A percentile compares a stretch with the other conserved stretches of the same genome.
Conservation (phyloP, 2,113 vertebrate genomes). For the Oncorhynchus mykiss region DNA sequence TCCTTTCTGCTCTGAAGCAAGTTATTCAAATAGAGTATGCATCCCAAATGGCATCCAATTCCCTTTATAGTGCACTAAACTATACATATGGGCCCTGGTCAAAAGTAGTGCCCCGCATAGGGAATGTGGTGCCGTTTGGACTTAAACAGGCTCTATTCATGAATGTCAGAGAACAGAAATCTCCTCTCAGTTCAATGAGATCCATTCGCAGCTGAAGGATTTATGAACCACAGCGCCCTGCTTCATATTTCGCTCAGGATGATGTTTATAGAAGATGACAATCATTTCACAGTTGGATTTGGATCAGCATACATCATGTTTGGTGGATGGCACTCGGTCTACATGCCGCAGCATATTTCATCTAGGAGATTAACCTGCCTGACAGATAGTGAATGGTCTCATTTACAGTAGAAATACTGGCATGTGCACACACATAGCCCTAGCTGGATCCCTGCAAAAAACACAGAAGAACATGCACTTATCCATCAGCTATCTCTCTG, state of each 20-base stretch:
- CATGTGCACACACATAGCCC: too few species aligned
- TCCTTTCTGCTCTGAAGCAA: neutral
- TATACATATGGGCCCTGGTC: too few species aligned
- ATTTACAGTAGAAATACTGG: slow-evolving; percentile 6
- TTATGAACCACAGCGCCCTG: too few species aligned
- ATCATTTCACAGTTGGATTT: slow-evolving; percentile 9
- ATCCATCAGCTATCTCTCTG: neutral
- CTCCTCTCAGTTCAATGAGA: too few species aligned
- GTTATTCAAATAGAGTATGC: neutral
- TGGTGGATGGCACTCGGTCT: neutral
- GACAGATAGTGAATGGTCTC: slow-evolving; percentile 11
- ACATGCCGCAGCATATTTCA: neutral
- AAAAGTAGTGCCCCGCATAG: too few species aligned
- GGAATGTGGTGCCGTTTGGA: too few species aligned
- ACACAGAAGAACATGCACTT: neutral
- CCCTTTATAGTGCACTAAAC: too few species aligned
- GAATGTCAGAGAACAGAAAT: too few species aligned
- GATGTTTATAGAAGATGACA: slow-evolving; percentile 8
- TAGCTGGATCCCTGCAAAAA: too few species aligned
- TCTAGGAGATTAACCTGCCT: slow-evolving; percentile 17
- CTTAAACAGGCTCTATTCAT: too few species aligned
- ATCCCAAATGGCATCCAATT: neutral
- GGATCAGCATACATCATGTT: slow-evolving; percentile 4
- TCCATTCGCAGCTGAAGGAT: too few species aligned
- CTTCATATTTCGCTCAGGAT: neutral